Evolutionary conservation across 2,888 invertebrate species (phyloP).

Genomic region (Folsomia manolachei): DNA sequence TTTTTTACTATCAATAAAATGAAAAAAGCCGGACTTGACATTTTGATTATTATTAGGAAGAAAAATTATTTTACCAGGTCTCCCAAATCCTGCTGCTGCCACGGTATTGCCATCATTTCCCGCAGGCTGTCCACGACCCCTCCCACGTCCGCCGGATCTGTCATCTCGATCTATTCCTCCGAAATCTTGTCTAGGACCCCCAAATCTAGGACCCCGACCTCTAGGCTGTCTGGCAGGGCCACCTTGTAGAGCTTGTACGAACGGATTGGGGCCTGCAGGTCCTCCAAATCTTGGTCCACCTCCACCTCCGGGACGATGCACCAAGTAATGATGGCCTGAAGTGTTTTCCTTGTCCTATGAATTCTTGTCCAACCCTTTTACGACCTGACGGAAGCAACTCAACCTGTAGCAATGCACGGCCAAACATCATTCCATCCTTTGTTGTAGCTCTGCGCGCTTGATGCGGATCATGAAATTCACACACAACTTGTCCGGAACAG

Average conservation of each 20-base stretch:
- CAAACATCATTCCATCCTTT: conserved; percentile 60
- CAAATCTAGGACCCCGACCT: conserved; percentile 1
- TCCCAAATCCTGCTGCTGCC: conserved; percentile 25
- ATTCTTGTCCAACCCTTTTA: not conserved
- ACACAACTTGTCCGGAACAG: conserved; percentile 80
- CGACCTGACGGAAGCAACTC: conserved; percentile 28
- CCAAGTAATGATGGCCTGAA: conserved; percentile 28
- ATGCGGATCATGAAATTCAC: conserved; percentile 71
- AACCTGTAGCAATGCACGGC: conserved; percentile 41
- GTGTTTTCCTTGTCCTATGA: conserved; percentile 5
- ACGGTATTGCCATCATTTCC: conserved; percentile 16
- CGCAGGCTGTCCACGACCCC: conserved; percentile 27
- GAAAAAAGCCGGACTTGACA: no score
- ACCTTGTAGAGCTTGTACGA: conserved; percentile 46
- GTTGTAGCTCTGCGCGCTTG: conserved; percentile 69
- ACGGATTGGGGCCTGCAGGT: conserved; percentile 42
- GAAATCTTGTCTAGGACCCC: conserved; percentile 32
- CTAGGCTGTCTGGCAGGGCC: conserved; percentile 22
- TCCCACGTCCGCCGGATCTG: conserved; percentile 17
- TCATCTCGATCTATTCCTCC: conserved; percentile 25
- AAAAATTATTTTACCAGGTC: conserved; percentile 37
- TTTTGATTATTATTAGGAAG: no score
- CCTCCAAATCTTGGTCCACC: conserved; percentile 15
- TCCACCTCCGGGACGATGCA: conserved; percentile 20
- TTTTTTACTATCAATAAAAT: no score